Base-by-base conservation (phyloP, 2,797 vertebrate species). In the Leptatherina wallacei region DNA sequence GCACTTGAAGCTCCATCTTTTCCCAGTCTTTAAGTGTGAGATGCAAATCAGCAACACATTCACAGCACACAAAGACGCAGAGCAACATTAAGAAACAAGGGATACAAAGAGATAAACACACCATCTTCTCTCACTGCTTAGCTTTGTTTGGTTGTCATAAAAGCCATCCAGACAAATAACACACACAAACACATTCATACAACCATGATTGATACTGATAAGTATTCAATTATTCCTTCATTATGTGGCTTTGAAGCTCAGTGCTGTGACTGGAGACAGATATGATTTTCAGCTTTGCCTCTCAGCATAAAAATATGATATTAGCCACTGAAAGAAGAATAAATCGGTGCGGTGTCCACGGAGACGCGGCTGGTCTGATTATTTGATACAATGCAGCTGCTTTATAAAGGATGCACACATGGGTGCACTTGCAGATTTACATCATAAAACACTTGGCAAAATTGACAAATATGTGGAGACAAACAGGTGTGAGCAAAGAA, bases 221-320 rank as follows among this genome's bases (percentile, higher is more conserved):
- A 81, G 71, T 70, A 69, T 85, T 91, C 68, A 90, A 88, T 89
- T 87, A 91, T 86, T 85, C 69, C 67, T 65, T 80, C 80, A 89
- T 92, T 83, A 75, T 77, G 75, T 75, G 69, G 74, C 87, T 87
- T 84, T 90, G 80, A 84, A 80, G 69, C 79, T 65, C 75, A 8
- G 59, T 16, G 64, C 71, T 76, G 77, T 77, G 78, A 79, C 78
- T 75, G 68, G 42, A 81, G 79, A 81, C 78, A 56, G 81, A 85
- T 74, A 80, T 74, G 76, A 84, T 85, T 88, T 83, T 36, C 69
- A 75, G 80, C 77, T 71, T 80, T 65, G 74, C 72, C 72, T 84
- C 76, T 73, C 56, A 4, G 73, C 66, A 77, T 79, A 71, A 73
- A 63, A 84, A 77, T 78, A 73, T 44, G 44, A 80, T 88, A 86